Conservation (phyloP, 53 echinoderm and acorn worm species). For the Echinometra lucunter region DNA sequence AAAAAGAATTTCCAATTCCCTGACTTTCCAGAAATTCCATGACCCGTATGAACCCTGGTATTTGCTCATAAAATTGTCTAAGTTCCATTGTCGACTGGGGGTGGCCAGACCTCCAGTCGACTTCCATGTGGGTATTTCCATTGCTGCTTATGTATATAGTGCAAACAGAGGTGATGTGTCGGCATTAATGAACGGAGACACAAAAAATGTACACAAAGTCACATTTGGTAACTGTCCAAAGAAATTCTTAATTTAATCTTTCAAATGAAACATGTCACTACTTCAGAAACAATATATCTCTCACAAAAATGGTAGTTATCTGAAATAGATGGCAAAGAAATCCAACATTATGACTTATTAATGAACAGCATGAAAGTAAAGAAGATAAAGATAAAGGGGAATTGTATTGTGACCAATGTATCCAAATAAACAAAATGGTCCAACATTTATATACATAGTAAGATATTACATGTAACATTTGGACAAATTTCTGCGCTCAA, state of each 20-base stretch:
- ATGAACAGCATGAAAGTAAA: background rate
- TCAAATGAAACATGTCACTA: slow-evolving; percentile 5
- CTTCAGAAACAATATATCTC: slow-evolving; percentile 3
- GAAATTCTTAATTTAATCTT: slow-evolving; percentile 37
- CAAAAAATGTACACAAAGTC: slow-evolving; percentile 10
- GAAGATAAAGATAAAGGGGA: background rate
- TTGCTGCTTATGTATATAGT: too few relatives aligned
- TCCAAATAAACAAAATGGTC: slow-evolving; percentile 8
- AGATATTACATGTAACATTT: background rate
- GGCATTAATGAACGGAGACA: background rate
- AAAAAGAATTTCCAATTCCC: too few relatives aligned
- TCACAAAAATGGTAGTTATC: background rate
- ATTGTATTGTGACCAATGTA: slow-evolving; percentile 43
- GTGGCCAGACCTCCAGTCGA: too few relatives aligned
- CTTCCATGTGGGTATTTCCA: too few relatives aligned
- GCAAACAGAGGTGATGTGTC: background rate
- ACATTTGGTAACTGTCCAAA: slow-evolving; percentile 35
- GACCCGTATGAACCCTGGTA: too few relatives aligned
- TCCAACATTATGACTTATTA: background rate
- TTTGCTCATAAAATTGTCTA: too few relatives aligned
- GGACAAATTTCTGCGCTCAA: background rate
- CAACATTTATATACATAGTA: slow-evolving; percentile 15
- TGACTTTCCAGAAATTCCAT: too few relatives aligned
- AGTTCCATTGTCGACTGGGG: too few relatives aligned
- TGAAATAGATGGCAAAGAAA: slow-evolving; percentile 34